Evolutionary conservation across 2,797 vertebrate species (phyloP), one percentile per base, ranked within the genome.

Genomic region (Capromys pilorides): DNA sequence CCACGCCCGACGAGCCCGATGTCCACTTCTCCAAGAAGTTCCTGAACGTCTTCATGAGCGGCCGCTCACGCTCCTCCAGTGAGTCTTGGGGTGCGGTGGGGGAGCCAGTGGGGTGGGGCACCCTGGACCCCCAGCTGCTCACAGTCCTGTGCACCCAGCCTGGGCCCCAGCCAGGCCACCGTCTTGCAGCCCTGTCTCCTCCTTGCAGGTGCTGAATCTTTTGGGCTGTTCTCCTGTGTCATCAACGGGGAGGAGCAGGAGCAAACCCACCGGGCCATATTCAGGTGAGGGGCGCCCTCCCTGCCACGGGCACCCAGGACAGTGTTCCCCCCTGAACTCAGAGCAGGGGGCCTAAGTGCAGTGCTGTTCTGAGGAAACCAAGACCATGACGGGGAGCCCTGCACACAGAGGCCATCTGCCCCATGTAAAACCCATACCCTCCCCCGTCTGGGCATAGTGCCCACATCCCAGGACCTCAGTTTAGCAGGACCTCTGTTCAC

Each of bases 21-120:
- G 98, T 99, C 93, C 99, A 99, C 96, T 99, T 99, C 97, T 99
- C 99, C 90, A 99, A 99, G 98, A 99, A 99, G 98, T 99, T 99
- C 97, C 99, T 99, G 96, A 99, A 99, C 0, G 99, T 99, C 97
- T 99, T 99, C 98, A 99, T 99, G 99, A 99, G 99, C 0, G 99
- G 99, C 78, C 99, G 98, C 86, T 99, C 99, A 0, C 98, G 99
- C 36, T 99, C 99, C 91, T 99, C 99, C 96, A 99, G 99, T 99
- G 98, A 99, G 99, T 96, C 41, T 0, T 0, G 5, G 57, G 14
- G 57, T 6, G 33, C 11, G 0, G 5, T 0, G 16, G 0, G 45
- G 0, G 19, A 18, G 22, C 45, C 11, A 75, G 94, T 36, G 10
- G 49, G 89, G 57, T 28, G 86, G 62, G 69, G 59, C 45, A 5